Conservation (phyloP, 92 coral and sea anemone genomes). For the Zoanthus gigantus region DNA sequence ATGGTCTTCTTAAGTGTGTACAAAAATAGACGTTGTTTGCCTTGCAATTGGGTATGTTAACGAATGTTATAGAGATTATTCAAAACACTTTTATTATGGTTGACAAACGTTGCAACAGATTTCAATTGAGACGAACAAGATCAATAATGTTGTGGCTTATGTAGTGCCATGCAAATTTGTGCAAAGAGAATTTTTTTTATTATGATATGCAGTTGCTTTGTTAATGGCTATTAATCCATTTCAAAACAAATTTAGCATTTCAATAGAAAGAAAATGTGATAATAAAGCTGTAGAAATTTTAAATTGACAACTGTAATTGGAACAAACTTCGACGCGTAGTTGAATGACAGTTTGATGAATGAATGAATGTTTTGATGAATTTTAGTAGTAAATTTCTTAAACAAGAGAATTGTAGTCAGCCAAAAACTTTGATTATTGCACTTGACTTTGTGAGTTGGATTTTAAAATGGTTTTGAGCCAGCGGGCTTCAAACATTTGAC, state of each 20-base stretch:
- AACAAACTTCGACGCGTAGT: background rate
- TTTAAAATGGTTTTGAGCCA: background rate
- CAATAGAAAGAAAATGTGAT: conserved; percentile 6
- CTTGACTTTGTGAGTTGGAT: background rate
- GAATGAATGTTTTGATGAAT: background rate
- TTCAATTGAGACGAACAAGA: no score
- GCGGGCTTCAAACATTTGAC: no score
- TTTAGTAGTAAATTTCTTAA: background rate
- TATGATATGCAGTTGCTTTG: background rate
- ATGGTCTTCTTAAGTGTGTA: no score
- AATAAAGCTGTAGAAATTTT: background rate
- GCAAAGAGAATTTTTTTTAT: no score
- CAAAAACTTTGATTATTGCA: background rate
- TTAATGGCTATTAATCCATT: conserved; percentile 28
- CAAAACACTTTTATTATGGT: no score
- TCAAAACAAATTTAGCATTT: conserved; percentile 50
- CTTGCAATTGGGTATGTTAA: no score
- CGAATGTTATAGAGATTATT: no score
- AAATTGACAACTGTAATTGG: background rate
- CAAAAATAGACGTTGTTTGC: no score
- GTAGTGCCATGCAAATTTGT: no score
- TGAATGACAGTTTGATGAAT: background rate
- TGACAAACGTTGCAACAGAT: no score
- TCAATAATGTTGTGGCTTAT: no score
- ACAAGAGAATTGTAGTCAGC: background rate